Base-by-base conservation (phyloP, 2,797 vertebrate species). In the Rhinatrema bivittatum region DNA sequence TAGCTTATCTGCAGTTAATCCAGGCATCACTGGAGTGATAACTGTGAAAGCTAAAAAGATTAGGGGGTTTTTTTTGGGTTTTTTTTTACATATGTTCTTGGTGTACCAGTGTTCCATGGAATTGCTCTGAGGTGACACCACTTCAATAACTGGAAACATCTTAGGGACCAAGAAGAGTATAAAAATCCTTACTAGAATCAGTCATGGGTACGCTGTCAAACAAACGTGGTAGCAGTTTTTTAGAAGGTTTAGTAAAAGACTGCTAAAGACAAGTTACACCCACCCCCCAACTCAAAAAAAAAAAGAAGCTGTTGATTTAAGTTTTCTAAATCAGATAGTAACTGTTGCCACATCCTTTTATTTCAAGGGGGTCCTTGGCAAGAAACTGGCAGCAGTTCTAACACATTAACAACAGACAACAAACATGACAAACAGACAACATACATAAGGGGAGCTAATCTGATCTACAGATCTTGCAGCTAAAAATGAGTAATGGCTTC, bases 361-460 rank as follows among this genome's bases (percentile, higher is more conserved):
- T 33, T 65, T 72, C 65, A 74, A 68, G 62, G 53, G n/a, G 57
- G 70, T 71, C 53, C 72, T 77, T 66, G 42, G 55, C 41, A 73
- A 68, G 60, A 62, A 68, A 54, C 54, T 50, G 41, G 60, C 64
- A 62, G 69, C 68, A 74, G 78, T 78, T 77, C 78, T 67, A 72
- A 74, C 73, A 80, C 85, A 82, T 83, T 81, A 81, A 79, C 74
- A 77, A 68, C 64, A 46, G 62, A 76, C 58, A 79, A 81, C 82
- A 85, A 82, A 82, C 78, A 62, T 15, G 73, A 69, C 73, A 81
- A 81, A 81, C 71, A 81, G 64, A 70, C 42, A 46, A 66, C 57
- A 60, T 72, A 68, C 64, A 59, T 73, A 79, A 78, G 81, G n/a
- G 85, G 85, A 81, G 80, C 73, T 62, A 67, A 70, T 69, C 70